Percentiles rank a stretch among this genome's conserved stretches.
phyloP scores from a whole-genome alignment of 2,797 vertebrate species.

The Lycodopsis pacificus region DNA sequence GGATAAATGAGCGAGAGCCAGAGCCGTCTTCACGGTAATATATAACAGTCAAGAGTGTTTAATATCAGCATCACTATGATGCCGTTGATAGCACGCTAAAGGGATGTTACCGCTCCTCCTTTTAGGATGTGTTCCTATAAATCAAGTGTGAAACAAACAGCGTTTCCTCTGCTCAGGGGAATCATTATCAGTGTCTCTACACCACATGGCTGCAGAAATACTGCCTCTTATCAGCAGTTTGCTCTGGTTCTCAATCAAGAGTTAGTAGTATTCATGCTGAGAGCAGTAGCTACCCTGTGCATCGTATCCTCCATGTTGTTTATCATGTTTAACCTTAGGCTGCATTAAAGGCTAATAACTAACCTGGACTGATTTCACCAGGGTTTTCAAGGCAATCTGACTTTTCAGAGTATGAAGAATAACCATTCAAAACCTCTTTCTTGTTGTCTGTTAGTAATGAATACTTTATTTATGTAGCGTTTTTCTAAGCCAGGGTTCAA shows the following conservation, averaged over 20 bases:
- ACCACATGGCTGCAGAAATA: constrained; percentile 9
- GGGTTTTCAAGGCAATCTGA: background rate
- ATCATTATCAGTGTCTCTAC: constrained; percentile 33
- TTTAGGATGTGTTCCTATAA: constrained; percentile 37
- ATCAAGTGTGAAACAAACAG: constrained; percentile 54
- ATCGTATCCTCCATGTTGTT: constrained; percentile 23
- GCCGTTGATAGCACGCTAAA: constrained; percentile 45
- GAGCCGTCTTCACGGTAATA: constrained; percentile 51
- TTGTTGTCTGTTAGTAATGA: constrained; percentile 24
- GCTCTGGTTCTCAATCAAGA: constrained; percentile 63
- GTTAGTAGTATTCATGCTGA: constrained; percentile 42
- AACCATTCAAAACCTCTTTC: constrained; percentile 14
- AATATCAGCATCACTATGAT: constrained; percentile 45
- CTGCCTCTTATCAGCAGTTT: constrained; percentile 9
- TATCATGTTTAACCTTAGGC: constrained; percentile 37
- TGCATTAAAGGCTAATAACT: constrained; percentile 33
- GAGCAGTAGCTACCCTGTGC: constrained; percentile 17
- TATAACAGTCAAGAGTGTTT: constrained; percentile 54
- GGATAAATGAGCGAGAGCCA: constrained; percentile 65
- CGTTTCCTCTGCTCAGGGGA: constrained; percentile 40
- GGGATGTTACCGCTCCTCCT: constrained; percentile 32
- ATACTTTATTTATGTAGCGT: background rate
- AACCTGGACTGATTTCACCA: constrained; percentile 10
- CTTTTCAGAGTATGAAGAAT: constrained; percentile 3
- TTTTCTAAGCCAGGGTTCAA: background rate